A percentile compares a stretch with the other conserved stretches of the same genome.
Evolutionary conservation across 2,888 invertebrate species (phyloP).

Genomic region (Hydroisotoma schaefferi): DNA sequence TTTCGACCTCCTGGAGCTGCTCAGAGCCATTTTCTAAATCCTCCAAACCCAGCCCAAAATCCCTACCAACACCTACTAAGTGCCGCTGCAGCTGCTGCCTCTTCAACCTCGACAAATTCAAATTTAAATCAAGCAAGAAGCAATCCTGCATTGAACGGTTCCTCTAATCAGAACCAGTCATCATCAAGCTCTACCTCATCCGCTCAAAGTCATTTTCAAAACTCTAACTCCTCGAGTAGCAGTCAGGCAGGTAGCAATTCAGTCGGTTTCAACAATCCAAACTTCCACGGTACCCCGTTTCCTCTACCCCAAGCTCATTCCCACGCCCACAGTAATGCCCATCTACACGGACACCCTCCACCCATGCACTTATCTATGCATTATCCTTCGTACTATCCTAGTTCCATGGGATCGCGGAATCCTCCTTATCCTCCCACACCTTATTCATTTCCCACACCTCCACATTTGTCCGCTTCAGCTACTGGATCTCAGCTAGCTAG

Average conservation of each 20-base stretch:
- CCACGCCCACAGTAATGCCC: slow-evolving; percentile 29
- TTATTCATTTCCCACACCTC: slow-evolving; percentile 35
- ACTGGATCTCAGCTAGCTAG: slow-evolving; percentile 33
- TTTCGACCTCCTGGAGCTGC: slow-evolving; percentile 35
- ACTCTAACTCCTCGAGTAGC: slow-evolving; percentile 28
- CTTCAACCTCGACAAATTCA: slow-evolving; percentile 30
- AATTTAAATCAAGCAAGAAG: slow-evolving; percentile 38
- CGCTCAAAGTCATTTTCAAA: slow-evolving; percentile 35
- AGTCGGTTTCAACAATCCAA: slow-evolving; percentile 35
- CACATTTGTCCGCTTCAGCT: slow-evolving; percentile 28
- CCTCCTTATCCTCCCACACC: slow-evolving; percentile 38
- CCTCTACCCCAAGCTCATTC: slow-evolving; percentile 34
- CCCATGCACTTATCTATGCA: slow-evolving; percentile 40
- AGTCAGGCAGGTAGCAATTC: slow-evolving; percentile 20
- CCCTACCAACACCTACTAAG: slow-evolving; percentile 41
- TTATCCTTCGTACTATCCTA: slow-evolving; percentile 37
- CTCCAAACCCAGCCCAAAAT: slow-evolving; percentile 43
- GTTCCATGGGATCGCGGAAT: slow-evolving; percentile 28
- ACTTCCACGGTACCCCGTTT: slow-evolving; percentile 35
- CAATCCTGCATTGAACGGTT: slow-evolving; percentile 29
- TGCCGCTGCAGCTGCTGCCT: slow-evolving; percentile 38
- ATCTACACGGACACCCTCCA: slow-evolving; percentile 33
- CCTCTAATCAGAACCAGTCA: slow-evolving; percentile 36
- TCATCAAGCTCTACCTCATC: slow-evolving; percentile 39
- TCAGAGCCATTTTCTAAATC: slow-evolving; percentile 42